Evolutionary conservation across 2,797 vertebrate species (phyloP).

Genomic region (Scomberomorus guttatus): DNA sequence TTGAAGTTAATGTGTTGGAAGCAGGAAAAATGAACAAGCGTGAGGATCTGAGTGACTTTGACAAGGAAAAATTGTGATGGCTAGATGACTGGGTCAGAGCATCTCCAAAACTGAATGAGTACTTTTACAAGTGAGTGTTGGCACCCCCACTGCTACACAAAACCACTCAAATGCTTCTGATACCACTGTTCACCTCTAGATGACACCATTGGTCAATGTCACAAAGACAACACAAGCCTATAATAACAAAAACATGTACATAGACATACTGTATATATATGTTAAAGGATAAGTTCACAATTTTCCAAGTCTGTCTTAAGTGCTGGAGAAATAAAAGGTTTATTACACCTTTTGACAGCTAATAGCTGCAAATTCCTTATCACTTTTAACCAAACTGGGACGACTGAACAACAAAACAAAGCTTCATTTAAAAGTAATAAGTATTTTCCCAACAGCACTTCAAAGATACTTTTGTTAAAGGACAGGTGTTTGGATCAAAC

Average conservation of each 20-base stretch:
- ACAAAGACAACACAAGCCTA: not conserved
- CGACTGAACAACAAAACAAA: slow-evolving; percentile 39
- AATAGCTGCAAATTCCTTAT: slow-evolving; percentile 30
- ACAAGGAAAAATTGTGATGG: too few species aligned
- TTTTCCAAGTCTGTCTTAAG: slow-evolving; percentile 3
- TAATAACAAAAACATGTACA: not conserved
- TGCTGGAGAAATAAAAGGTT: slow-evolving; percentile 39
- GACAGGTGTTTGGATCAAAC: slow-evolving; percentile 10
- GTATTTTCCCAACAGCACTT: slow-evolving; percentile 31
- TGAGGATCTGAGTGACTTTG: too few species aligned
- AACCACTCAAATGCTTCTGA: not conserved
- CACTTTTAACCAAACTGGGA: slow-evolving; percentile 22
- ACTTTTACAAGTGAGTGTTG: not conserved
- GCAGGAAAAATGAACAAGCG: too few species aligned
- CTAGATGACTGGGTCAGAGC: too few species aligned
- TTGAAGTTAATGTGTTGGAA: too few species aligned
- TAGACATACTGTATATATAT: not conserved
- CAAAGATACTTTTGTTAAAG: slow-evolving; percentile 15
- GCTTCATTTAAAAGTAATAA: slow-evolving; percentile 15
- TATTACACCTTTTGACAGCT: slow-evolving; percentile 45
- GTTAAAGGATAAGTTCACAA: not conserved
- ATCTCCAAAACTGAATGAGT: too few species aligned
- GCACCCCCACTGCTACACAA: too few species aligned
- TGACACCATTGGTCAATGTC: slow-evolving; percentile 32
- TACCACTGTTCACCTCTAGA: slow-evolving; percentile 36